Evolutionary conservation across 1,140 invertebrate species (phyloP).

Genomic region (Hycleus cichorii): DNA sequence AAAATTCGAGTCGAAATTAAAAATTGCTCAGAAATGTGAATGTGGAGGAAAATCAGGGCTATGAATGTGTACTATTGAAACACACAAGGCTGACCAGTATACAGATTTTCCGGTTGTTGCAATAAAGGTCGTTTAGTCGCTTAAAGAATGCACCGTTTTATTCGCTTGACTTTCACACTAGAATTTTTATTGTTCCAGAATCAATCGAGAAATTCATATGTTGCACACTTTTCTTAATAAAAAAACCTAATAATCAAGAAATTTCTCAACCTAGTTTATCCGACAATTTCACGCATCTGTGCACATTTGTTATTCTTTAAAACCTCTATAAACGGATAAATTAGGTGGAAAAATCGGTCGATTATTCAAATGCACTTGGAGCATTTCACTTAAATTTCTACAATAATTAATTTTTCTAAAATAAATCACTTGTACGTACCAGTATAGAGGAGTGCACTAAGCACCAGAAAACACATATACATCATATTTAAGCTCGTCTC

Average conservation of each 20-base stretch:
- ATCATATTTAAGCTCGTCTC: neutral
- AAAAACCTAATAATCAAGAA: neutral
- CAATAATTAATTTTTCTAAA: neutral
- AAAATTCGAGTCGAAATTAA: no score
- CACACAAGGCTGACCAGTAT: no score
- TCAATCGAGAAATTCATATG: no score
- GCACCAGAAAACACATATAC: conserved; percentile 30
- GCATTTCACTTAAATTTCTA: neutral
- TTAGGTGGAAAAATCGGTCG: neutral
- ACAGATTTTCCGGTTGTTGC: no score
- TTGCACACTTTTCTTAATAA: no score
- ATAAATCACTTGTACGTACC: conserved; percentile 28
- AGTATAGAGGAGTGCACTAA: conserved; percentile 35
- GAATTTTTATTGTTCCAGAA: no score
- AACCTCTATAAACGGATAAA: neutral
- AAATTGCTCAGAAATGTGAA: no score
- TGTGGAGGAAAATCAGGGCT: no score
- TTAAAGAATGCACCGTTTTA: no score
- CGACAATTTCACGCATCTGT: neutral
- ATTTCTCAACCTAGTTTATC: conserved; percentile 8
- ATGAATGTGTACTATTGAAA: no score
- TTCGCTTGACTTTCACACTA: no score
- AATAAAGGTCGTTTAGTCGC: no score
- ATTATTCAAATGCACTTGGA: neutral
- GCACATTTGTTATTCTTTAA: neutral